These are phyloP conservation scores for Papilio helenus DNA, from an alignment of 1,140 invertebrate species.

Conservation along the genomic window DNA sequence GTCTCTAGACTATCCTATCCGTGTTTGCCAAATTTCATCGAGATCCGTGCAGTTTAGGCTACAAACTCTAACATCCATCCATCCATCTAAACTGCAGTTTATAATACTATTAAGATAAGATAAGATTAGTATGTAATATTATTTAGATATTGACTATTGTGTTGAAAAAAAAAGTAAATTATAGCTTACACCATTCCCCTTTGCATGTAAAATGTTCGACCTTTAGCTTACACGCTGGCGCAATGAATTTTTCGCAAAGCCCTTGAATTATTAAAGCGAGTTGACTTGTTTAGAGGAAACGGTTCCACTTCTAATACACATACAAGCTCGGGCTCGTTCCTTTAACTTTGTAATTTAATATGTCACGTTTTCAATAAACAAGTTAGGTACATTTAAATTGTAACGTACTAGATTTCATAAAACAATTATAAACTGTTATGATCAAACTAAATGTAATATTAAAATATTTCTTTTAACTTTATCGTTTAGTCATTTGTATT, in stretches of 20 bases:
- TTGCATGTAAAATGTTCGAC: conserved; percentile 48
- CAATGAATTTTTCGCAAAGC: conserved; percentile 55
- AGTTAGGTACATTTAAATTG: neutral
- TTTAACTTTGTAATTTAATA: conserved; percentile 27
- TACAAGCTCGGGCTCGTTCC: neutral
- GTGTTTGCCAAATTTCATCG: too few species aligned
- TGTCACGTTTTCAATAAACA: conserved; percentile 8
- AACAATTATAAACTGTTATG: too few species aligned
- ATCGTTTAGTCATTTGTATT: too few species aligned
- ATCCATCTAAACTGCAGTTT: too few species aligned
- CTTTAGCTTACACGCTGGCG: conserved; percentile 44
- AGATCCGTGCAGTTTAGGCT: too few species aligned
- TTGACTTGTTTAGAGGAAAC: conserved; percentile 49
- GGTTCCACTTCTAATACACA: conserved; percentile 38
- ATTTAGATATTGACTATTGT: too few species aligned
- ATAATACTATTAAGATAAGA: too few species aligned
- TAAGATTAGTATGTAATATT: too few species aligned
- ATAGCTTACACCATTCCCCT: conserved; percentile 14
- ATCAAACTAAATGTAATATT: too few species aligned
- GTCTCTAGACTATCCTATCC: too few species aligned
- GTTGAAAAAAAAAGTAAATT: conserved; percentile 16
- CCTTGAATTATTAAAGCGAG: conserved; percentile 52
- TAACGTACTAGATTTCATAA: neutral
- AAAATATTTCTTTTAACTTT: too few species aligned
- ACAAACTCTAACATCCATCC: too few species aligned